These are phyloP conservation scores for Acanthosoma haemorrhoidale DNA, from an alignment of 2,888 invertebrate genomes.

Conservation along the genomic window DNA sequence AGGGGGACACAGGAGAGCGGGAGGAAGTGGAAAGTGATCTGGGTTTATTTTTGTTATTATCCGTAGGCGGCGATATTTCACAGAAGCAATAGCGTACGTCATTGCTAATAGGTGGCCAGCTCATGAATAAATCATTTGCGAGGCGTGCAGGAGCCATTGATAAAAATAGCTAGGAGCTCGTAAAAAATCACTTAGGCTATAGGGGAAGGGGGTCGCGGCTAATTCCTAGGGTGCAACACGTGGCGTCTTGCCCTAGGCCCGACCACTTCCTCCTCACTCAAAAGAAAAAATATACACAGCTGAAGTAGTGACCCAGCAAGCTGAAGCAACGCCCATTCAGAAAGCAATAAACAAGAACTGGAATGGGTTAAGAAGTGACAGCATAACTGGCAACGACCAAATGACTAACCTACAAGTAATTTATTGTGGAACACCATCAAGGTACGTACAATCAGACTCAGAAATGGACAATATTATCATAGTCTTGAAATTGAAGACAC, in stretches of 20 bases:
- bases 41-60: not conserved
- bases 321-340: too few relatives aligned
- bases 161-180: not conserved
- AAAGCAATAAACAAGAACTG: too few relatives aligned
- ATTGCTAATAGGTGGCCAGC: not conserved
- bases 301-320: too few relatives aligned
- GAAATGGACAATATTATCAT: too few relatives aligned
- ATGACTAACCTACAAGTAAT: too few relatives aligned
- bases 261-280: too few relatives aligned
- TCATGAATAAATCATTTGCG: not conserved
- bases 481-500: too few relatives aligned
- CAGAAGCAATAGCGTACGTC: not conserved
- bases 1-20: not conserved
- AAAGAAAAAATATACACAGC: too few relatives aligned
- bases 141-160: not conserved
- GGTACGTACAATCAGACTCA: too few relatives aligned
- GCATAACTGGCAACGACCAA: too few relatives aligned
- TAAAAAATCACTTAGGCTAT: constrained; percentile 11
- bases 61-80: not conserved
- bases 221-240: constrained; percentile 5
- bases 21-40: not conserved
- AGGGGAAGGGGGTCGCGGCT: not conserved
- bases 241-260: not conserved
- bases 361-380: too few relatives aligned
- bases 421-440: too few relatives aligned